These are phyloP conservation scores for Pseudonaja textilis DNA, from an alignment of 2,113 vertebrate species.

Conservation along the genomic window DNA sequence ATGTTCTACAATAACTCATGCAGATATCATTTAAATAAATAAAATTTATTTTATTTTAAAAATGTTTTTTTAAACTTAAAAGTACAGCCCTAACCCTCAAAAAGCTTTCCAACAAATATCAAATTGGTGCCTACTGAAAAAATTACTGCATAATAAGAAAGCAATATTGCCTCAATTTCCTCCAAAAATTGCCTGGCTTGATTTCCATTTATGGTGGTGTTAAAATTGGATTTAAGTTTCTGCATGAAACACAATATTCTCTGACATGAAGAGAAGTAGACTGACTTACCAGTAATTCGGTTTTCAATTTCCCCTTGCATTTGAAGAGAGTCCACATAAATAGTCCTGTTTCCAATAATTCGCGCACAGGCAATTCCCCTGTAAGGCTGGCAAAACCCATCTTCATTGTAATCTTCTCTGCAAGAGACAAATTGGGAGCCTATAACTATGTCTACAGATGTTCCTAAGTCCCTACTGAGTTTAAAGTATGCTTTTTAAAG, in stretches of 20 bases:
- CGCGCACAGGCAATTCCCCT: slow-evolving; percentile 94
- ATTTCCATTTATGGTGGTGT: neutral
- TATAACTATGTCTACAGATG: slow-evolving; percentile 12
- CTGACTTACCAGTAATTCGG: slow-evolving; percentile 87
- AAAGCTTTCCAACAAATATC: neutral
- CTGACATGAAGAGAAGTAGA: neutral
- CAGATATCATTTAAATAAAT: neutral
- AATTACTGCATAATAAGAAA: neutral
- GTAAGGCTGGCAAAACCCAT: slow-evolving; percentile 96
- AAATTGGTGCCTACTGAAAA: neutral
- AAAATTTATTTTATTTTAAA: neutral
- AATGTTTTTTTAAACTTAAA: neutral
- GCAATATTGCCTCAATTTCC: neutral
- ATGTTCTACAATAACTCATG: neutral
- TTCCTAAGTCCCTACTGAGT: neutral
- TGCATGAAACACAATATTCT: neutral
- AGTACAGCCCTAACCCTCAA: neutral
- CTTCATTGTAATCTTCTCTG: slow-evolving; percentile 82
- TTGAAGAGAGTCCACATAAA: slow-evolving; percentile 96
- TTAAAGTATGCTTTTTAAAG: slow-evolving; percentile 13
- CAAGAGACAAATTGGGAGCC: slow-evolving; percentile 52
- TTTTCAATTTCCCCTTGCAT: slow-evolving; percentile 98
- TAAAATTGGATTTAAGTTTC: neutral
- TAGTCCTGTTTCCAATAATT: slow-evolving; percentile 95
- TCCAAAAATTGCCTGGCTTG: neutral